Conservation (phyloP, 1,140 invertebrate species). For the Ptiloglossa arizonensis region DNA sequence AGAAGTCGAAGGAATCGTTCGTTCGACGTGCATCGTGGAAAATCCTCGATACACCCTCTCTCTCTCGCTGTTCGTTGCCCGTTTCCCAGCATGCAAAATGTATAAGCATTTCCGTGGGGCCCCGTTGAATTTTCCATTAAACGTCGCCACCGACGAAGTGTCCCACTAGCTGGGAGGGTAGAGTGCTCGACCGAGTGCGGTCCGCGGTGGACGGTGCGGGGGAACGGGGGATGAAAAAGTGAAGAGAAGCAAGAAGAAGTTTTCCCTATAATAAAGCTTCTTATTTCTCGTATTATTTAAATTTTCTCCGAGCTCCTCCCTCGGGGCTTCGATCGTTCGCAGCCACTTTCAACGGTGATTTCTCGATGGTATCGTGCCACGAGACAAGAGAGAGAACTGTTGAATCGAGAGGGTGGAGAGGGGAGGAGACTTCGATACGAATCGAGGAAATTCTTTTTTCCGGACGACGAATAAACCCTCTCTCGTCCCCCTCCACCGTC, state of each 20-base stretch:
- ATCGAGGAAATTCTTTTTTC: constrained; percentile 20
- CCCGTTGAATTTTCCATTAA: constrained; percentile 43
- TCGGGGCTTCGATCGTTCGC: neutral
- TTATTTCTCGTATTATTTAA: constrained; percentile 42
- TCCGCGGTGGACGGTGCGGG: no score
- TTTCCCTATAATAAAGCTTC: constrained; percentile 33
- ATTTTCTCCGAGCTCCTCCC: constrained; percentile 18
- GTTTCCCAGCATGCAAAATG: constrained; percentile 22
- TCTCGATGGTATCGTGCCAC: neutral
- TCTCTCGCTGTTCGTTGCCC: neutral
- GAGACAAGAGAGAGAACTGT: neutral
- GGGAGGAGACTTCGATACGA: neutral
- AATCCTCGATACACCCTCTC: constrained; percentile 5
- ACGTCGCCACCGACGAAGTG: constrained; percentile 1
- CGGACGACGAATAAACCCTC: neutral
- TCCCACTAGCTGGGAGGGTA: no score
- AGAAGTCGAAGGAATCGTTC: neutral
- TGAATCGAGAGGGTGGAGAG: no score
- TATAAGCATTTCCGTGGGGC: constrained; percentile 22
- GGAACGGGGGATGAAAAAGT: no score
- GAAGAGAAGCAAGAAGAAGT: neutral
- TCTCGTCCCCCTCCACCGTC: no score
- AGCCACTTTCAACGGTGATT: neutral
- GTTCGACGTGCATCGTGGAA: neutral
- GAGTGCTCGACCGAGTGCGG: neutral